Evolutionary conservation across 2,113 vertebrate genomes (phyloP).

Genomic region (Xenopus tropicalis): UCB_Xtro_10.0 CM004446.2:113429001-113429500

Average conservation of each 20-base stretch:
- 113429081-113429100: background rate
- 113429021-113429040: too few species aligned
- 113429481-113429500: too few species aligned
- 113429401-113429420: too few species aligned
- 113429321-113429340: constrained; percentile 1
- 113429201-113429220: constrained; percentile 36
- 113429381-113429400: too few species aligned
- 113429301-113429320: constrained; percentile 14
- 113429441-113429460: too few species aligned
- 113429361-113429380: too few species aligned
- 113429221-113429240: constrained; percentile 26
- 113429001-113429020: too few species aligned
- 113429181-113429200: constrained; percentile 29
- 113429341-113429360: background rate
- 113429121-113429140: background rate
- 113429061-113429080: background rate
- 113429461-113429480: too few species aligned
- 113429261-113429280: constrained; percentile 21
- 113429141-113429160: constrained; percentile 2
- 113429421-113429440: too few species aligned
- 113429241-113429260: constrained; percentile 28
- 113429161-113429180: constrained; percentile 27
- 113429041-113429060: too few species aligned
- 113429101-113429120: background rate
- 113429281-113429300: constrained; percentile 35